Conservation (phyloP, 2,113 vertebrate genomes). For the Indri indri region DNA sequence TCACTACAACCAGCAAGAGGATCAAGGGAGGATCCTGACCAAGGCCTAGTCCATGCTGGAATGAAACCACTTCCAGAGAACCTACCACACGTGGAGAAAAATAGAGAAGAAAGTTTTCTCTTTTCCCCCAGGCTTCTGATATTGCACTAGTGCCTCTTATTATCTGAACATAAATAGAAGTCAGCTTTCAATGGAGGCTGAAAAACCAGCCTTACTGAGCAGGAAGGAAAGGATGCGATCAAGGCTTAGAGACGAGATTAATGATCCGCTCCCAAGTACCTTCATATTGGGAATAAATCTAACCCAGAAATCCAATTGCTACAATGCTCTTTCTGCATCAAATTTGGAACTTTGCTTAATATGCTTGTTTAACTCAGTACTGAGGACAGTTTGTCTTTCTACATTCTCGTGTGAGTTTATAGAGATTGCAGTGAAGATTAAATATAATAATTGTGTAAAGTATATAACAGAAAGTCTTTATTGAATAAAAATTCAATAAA, state of each 20-base stretch:
- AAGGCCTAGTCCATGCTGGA: background rate
- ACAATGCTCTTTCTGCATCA: background rate
- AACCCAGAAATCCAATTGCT: background rate
- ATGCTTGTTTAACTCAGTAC: background rate
- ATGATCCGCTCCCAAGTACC: background rate
- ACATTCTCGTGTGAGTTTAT: background rate
- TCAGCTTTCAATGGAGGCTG: background rate
- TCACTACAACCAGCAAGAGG: rapidly evolving
- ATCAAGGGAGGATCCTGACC: background rate
- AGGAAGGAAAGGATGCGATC: background rate
- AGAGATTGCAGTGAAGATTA: background rate
- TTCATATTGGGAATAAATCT: background rate
- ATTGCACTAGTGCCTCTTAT: background rate
- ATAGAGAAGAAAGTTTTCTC: background rate
- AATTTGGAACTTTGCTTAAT: background rate
- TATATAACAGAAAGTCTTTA: background rate
- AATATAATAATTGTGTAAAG: background rate
- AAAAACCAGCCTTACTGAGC: background rate
- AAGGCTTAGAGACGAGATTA: background rate
- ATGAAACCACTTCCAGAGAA: background rate
- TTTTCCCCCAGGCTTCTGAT: background rate
- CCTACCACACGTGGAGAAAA: background rate
- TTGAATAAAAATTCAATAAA: slow-evolving; percentile 14
- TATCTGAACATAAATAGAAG: background rate
- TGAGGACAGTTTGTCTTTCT: background rate